Evolutionary conservation across 1,140 invertebrate species (phyloP), one percentile per base, ranked within the genome.

Genomic region (Episyrphus balteatus): DNA sequence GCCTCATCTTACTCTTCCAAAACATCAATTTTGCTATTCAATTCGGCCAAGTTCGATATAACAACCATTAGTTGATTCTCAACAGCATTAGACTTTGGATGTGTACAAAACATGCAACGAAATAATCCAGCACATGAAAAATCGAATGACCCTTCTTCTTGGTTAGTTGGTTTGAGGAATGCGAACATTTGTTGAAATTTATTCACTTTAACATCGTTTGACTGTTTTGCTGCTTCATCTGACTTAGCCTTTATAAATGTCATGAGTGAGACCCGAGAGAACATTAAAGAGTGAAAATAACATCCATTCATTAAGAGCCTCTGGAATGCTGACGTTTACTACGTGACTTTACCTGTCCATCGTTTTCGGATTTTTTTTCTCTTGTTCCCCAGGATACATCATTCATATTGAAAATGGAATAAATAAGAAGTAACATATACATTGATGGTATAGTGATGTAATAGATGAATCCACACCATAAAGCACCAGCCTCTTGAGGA

Each of bases 401-500:
- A 62, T 95, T 88, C 61, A 95, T 74, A 60, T 95, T 95, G 58
- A 89, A 91, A 0, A 94, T 70, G 0, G 89, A 89, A 59, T 91
- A 95, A 43, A 95, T 87, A 37, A 92, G 88, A 12, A 95, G 75
- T 48, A 95, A 70, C 76, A 94, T 81, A 59, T 94, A 95, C 89
- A 93, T 94, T 48, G 88, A 88, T 1, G 92, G 92, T 41, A 95
- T 86, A 8, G 89, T 88, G 12, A 95, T 77, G 62, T 92, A 95
- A 66, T 95, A 96, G 19, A 95, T 77, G 5, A 88, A 64, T 13
- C 87, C 81, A 48, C 81, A 84, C 13, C 83, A 60, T 7, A 96
- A 63, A 57, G 89, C 92, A 11, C 67, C 67, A 44, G 86, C 77
- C 69, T 94, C 90, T 62, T 86, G 82, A 0, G 92, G 92, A 73